Evolutionary conservation across 2,113 vertebrate genomes (phyloP).

Genomic region (Apistogramma diplotaenia): DNA sequence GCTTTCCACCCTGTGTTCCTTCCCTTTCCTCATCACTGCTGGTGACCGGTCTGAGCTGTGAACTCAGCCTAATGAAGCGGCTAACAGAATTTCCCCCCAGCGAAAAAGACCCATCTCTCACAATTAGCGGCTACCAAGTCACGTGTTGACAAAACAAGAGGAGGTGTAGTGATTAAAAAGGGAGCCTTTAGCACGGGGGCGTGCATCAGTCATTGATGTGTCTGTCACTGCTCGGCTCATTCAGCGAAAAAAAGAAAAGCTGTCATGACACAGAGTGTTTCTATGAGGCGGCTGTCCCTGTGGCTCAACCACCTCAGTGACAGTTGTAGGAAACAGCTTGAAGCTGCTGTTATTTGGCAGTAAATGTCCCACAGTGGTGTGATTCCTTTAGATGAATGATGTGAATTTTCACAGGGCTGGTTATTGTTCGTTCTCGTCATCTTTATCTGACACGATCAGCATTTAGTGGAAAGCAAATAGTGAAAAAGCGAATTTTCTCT

Average conservation of each 20-base stretch:
- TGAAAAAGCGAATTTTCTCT: neutral
- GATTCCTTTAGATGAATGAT: conserved; percentile 1
- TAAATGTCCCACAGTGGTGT: conserved; percentile 15
- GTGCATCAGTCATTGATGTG: conserved; percentile 1
- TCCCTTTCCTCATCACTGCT: neutral
- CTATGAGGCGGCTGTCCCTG: neutral
- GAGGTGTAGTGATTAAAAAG: conserved; percentile 34
- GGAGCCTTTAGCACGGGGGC: neutral
- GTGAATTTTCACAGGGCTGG: neutral
- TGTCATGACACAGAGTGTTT: neutral
- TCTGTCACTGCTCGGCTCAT: conserved; percentile 6
- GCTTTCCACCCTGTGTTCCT: neutral
- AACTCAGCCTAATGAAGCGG: neutral
- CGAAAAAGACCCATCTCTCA: conserved; percentile 2
- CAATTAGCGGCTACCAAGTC: conserved; percentile 35
- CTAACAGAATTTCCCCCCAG: conserved; percentile 43
- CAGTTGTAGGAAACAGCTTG: conserved; percentile 12
- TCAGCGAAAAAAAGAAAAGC: neutral
- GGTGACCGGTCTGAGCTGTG: neutral
- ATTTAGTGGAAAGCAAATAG: neutral
- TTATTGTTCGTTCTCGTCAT: neutral
- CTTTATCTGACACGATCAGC: neutral
- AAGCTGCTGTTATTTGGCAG: conserved; percentile 15
- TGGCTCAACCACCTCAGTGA: neutral
- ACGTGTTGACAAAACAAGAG: conserved; percentile 32